Evolutionary conservation across 2,797 vertebrate genomes (phyloP).

Genomic region (Sebastes aleutianus): DNA sequence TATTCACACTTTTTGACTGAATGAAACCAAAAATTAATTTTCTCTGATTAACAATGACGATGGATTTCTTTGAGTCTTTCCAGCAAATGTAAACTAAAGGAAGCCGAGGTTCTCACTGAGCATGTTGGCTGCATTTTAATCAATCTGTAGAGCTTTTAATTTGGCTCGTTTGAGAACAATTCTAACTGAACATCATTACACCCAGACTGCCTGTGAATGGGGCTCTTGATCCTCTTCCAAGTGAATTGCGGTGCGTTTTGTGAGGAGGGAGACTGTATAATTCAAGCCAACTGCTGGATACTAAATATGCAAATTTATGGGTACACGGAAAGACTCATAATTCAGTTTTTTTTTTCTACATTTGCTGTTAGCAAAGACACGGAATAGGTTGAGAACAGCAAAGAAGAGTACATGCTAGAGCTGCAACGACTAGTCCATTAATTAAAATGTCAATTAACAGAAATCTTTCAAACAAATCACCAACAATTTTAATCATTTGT

Average conservation of each 20-base stretch:
- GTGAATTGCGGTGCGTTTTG: neutral
- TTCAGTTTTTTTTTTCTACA: neutral
- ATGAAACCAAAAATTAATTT: neutral
- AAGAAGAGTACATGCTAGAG: neutral
- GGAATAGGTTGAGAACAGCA: neutral
- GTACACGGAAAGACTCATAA: neutral
- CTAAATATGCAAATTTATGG: neutral
- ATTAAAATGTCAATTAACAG: neutral
- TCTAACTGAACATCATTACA: neutral
- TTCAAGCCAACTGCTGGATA: neutral
- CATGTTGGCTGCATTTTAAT: neutral
- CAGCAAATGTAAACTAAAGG: neutral
- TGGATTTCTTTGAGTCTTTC: neutral
- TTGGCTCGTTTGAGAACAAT: neutral
- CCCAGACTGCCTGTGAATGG: neutral
- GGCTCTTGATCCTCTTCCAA: slow-evolving; percentile 10
- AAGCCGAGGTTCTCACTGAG: neutral
- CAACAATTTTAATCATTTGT: neutral
- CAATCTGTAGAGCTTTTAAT: neutral
- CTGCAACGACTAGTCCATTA: neutral
- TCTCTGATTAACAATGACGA: neutral
- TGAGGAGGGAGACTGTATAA: neutral
- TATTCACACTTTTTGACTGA: neutral
- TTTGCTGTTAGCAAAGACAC: neutral
- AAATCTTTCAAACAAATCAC: neutral